A percentile compares a stretch with the other conserved stretches of the same genome.
Evolutionary conservation across 2,888 invertebrate species (phyloP).

Genomic region (Tanytarsus gracilentus): DNA sequence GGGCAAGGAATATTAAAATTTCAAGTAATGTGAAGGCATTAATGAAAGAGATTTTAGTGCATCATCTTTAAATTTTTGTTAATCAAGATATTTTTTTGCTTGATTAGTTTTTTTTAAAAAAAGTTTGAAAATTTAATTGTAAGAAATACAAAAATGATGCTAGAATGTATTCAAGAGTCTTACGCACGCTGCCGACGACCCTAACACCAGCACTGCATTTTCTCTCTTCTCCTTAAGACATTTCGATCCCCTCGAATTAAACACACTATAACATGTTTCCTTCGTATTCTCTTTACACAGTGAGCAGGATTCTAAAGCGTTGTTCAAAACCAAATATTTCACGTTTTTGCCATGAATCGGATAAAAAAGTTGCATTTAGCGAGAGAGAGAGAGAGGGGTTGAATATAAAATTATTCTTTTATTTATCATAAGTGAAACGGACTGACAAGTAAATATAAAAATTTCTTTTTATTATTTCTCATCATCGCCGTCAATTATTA

Average conservation of each 20-base stretch:
- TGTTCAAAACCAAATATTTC: too few relatives aligned
- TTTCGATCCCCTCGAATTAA: conserved; percentile 9
- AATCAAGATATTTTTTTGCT: too few relatives aligned
- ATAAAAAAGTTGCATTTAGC: neutral
- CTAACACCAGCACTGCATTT: neutral
- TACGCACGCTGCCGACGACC: neutral
- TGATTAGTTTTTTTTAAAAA: too few relatives aligned
- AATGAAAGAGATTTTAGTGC: neutral
- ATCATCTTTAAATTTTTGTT: neutral
- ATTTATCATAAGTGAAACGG: conserved; percentile 9
- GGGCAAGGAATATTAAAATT: neutral
- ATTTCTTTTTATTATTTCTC: neutral
- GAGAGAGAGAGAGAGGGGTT: neutral
- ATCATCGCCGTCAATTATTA: neutral
- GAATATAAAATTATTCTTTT: too few relatives aligned
- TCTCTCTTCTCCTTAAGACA: neutral
- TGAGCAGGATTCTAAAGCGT: too few relatives aligned
- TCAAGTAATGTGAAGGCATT: conserved; percentile 4
- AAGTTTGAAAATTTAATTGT: too few relatives aligned
- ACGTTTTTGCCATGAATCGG: neutral
- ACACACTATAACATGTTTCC: conserved; percentile 10
- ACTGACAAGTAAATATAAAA: conserved; percentile 18
- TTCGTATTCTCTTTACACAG: too few relatives aligned
- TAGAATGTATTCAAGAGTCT: too few relatives aligned
- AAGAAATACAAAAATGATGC: too few relatives aligned